Conservation (phyloP, 2,113 vertebrate species). For the Pluvialis apricaria region DNA sequence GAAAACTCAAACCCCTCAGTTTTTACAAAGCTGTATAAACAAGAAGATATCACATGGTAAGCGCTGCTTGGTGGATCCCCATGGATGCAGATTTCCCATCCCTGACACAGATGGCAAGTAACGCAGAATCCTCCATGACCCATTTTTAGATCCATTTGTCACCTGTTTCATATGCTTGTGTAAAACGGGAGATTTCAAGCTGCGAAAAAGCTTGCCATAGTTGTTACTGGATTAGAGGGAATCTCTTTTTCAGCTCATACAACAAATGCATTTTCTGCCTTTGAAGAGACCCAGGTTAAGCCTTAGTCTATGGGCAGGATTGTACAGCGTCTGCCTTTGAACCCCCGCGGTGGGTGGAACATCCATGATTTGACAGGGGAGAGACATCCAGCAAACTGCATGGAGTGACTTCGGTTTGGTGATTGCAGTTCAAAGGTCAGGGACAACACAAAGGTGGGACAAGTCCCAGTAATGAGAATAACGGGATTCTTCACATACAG, state of each 20-base stretch:
- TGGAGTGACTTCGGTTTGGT: background rate
- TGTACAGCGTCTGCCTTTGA: background rate
- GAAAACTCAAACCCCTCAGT: background rate
- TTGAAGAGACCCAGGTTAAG: background rate
- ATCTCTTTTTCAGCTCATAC: constrained; percentile 38
- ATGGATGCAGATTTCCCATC: background rate
- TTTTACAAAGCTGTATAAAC: background rate
- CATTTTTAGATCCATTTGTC: constrained; percentile 41
- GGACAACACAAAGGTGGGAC: background rate
- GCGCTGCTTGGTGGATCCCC: background rate
- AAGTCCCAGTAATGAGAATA: background rate
- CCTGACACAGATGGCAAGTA: background rate
- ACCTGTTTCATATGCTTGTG: constrained; percentile 4
- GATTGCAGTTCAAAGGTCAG: background rate
- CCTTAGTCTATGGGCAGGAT: background rate
- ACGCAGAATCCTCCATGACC: background rate
- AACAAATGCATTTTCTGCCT: constrained; percentile 11
- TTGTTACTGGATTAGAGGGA: constrained; percentile 38
- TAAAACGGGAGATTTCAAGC: constrained; percentile 15
- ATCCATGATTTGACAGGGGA: background rate
- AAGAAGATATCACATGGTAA: background rate
- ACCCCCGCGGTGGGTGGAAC: rapidly evolving
- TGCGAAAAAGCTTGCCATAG: constrained; percentile 10
- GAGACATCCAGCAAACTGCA: background rate
- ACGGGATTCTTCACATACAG: background rate